Conservation (phyloP, 2,113 vertebrate species). For the Euleptes europaea region DNA sequence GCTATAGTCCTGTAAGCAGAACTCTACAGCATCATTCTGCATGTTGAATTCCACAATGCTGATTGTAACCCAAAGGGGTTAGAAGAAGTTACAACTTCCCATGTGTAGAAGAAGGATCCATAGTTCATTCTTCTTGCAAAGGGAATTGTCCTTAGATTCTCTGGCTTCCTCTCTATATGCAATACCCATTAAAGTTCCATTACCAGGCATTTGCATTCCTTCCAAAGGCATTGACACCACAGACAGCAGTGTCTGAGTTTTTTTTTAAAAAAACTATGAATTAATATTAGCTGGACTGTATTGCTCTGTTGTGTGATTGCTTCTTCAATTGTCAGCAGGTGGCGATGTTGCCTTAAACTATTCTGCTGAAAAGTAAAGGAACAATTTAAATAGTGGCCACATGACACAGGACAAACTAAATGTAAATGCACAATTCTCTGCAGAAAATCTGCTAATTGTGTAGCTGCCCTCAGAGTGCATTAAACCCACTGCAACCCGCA, state of each 20-base stretch:
- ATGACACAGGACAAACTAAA: background rate
- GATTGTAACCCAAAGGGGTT: background rate
- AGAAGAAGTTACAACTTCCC: background rate
- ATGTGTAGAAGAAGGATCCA: background rate
- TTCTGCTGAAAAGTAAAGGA: background rate
- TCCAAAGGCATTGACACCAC: background rate
- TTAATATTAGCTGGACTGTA: background rate
- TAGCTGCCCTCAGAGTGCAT: background rate
- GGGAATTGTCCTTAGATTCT: too few species aligned
- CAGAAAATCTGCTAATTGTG: background rate
- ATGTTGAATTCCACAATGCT: background rate
- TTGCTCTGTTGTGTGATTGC: too few species aligned
- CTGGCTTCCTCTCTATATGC: background rate
- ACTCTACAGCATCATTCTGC: background rate
- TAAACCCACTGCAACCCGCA: background rate
- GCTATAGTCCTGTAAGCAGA: background rate
- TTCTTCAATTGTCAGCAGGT: background rate
- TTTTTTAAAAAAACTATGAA: background rate
- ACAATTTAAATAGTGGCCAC: too few species aligned
- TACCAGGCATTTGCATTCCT: background rate
- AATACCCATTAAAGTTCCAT: background rate
- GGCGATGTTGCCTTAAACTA: background rate
- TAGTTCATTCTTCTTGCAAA: background rate
- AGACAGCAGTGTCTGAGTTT: background rate
- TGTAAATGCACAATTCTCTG: background rate